These are phyloP conservation scores for Heloderma charlesbogerti DNA, from an alignment of 2,113 vertebrate genomes.

Conservation along the genomic window DNA sequence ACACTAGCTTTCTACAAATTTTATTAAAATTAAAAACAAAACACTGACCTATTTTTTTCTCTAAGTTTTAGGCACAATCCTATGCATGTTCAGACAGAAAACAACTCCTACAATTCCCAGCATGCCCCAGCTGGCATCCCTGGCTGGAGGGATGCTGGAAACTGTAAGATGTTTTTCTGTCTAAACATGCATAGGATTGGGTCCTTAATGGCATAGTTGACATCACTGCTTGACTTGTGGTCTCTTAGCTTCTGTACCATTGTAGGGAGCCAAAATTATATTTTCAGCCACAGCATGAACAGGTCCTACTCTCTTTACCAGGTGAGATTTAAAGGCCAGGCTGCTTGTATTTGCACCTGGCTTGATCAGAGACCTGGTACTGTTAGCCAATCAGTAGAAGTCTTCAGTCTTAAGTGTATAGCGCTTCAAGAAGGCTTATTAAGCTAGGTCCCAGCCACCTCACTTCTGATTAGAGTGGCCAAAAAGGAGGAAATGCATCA, in stretches of 20 bases:
- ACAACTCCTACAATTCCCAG: too few species aligned
- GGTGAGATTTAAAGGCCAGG: background rate
- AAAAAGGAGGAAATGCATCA: too few species aligned
- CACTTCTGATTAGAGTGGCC: too few species aligned
- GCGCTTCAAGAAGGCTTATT: background rate
- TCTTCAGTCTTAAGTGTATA: background rate
- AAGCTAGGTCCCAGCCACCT: background rate
- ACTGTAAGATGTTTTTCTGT: too few species aligned
- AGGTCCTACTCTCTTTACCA: too few species aligned
- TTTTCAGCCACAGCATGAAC: background rate
- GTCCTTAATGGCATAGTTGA: background rate
- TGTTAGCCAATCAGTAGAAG: background rate
- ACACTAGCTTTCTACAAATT: background rate
- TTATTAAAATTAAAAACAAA: background rate
- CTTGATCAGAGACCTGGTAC: background rate
- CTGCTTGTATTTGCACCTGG: too few species aligned
- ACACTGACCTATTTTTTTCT: background rate
- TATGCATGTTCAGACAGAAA: too few species aligned
- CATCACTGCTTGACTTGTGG: background rate
- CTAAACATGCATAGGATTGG: too few species aligned
- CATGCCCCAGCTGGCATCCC: too few species aligned
- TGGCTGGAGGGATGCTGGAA: too few species aligned
- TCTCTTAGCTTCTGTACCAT: background rate
- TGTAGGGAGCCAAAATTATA: background rate
- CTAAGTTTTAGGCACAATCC: too few species aligned